Conservation (phyloP, 2,888 invertebrate genomes). For the Drosophila rellima region DNA sequence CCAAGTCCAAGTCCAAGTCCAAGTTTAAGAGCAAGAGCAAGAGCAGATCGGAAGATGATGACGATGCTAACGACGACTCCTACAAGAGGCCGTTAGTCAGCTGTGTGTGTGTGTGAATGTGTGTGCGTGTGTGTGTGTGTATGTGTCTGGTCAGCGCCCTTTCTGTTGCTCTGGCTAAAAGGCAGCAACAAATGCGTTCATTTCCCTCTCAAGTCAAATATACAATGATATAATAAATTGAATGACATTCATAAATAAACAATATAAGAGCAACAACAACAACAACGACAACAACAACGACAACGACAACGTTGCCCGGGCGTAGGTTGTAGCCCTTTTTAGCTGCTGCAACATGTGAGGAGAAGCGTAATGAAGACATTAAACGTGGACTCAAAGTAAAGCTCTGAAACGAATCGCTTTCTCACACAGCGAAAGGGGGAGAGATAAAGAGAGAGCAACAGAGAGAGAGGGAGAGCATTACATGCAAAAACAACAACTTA, state of each 20-base stretch:
- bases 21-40: slow-evolving; percentile 25
- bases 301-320: slow-evolving; percentile 9
- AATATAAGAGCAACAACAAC: slow-evolving; percentile 72
- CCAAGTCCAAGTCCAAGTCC: slow-evolving; percentile 6
- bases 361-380: slow-evolving; percentile 76
- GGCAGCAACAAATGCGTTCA: slow-evolving; percentile 76
- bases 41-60: slow-evolving; percentile 44
- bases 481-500: slow-evolving; percentile 73
- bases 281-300: slow-evolving; percentile 19
- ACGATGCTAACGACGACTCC: slow-evolving; percentile 65
- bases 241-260: slow-evolving; percentile 85
- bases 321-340: slow-evolving; percentile 38
- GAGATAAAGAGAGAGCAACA: neutral
- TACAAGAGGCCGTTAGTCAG: slow-evolving; percentile 71
- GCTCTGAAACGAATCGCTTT: slow-evolving; percentile 50
- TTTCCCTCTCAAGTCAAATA: slow-evolving; percentile 83
- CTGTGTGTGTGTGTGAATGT: neutral
- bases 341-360: slow-evolving; percentile 25
- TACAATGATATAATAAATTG: slow-evolving; percentile 84
- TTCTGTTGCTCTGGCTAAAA: slow-evolving; percentile 33
- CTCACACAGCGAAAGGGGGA: slow-evolving; percentile 45
- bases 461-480: slow-evolving; percentile 27
- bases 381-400: slow-evolving; percentile 42
- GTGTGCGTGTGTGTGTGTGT: slow-evolving; percentile 27
- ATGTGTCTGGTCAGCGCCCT: slow-evolving; percentile 71